Percentiles rank a stretch among this genome's conserved stretches.
Conservation (phyloP, 37 sponge, comb jelly and placozoan genomes). For the Diacarnus erythraeanus region DNA sequence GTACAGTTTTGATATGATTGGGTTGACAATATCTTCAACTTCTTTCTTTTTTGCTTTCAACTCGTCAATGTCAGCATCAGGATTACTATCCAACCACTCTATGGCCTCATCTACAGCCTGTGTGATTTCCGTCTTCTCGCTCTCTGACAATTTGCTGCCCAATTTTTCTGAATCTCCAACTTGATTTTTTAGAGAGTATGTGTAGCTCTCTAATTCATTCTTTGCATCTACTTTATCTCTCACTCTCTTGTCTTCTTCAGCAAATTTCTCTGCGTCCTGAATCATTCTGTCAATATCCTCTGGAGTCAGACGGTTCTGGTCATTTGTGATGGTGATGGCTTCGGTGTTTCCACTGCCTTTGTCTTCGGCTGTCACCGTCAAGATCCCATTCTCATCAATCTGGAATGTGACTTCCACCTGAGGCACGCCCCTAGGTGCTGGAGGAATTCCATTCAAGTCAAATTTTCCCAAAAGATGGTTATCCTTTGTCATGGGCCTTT, state of each 20-base stretch:
- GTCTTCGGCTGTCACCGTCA: constrained; percentile 96
- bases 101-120: constrained; percentile 84
- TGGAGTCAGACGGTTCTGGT: constrained; percentile 92
- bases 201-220: constrained; percentile 92
- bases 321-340: constrained; percentile 96
- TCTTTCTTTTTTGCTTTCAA: constrained; percentile 90
- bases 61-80: constrained; percentile 84
- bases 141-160: constrained; percentile 91
- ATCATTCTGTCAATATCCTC: constrained; percentile 99
- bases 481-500: constrained; percentile 98
- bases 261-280: constrained; percentile 95
- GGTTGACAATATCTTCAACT: constrained; percentile 91
- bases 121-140: constrained; percentile 83
- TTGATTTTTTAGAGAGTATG: constrained; percentile 95
- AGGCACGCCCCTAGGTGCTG: constrained; percentile 97
- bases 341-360: constrained; percentile 96
- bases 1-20: constrained; percentile 94
- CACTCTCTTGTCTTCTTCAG: constrained; percentile 96
- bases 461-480: constrained; percentile 97
- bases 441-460: constrained; percentile 96
- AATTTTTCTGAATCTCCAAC: constrained; percentile 91
- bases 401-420: constrained; percentile 99
- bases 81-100: constrained; percentile 86
- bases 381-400: constrained; percentile 97
- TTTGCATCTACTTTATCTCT: constrained; percentile 87